Evolutionary conservation across 2,113 vertebrate species (phyloP).

Genomic region (Acrocephalus arundinaceus): DNA sequence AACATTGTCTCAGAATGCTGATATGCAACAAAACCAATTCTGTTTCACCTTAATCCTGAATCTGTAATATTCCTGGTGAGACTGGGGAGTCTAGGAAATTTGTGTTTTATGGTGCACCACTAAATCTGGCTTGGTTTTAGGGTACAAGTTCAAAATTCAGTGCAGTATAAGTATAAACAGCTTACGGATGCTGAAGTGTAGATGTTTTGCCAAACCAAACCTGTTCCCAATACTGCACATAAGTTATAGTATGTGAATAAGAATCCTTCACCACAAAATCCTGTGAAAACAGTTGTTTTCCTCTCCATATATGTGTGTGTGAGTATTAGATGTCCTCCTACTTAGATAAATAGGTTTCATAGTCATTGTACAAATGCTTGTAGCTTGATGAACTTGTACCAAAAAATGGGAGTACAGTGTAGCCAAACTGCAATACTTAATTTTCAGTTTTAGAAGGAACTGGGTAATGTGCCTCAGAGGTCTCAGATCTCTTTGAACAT

Average conservation of each 20-base stretch:
- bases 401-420: neutral
- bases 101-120: neutral
- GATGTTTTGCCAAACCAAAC: neutral
- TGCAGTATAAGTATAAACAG: neutral
- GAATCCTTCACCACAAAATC: neutral
- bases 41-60: neutral
- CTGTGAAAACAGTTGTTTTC: neutral
- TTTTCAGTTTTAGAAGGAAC: neutral
- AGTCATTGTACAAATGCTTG: neutral
- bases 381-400: neutral
- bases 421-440: neutral
- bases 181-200: neutral
- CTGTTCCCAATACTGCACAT: neutral
- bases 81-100: neutral
- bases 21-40: neutral
- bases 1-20: neutral
- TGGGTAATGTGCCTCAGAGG: neutral
- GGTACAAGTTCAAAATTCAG: neutral
- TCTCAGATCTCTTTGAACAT: neutral
- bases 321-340: neutral
- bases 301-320: neutral
- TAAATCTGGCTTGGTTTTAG: neutral
- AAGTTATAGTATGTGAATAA: neutral
- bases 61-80: accelerated
- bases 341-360: neutral